Evolutionary conservation across 2,888 invertebrate genomes (phyloP).

Genomic region (Scelioninae gen. 2): DNA sequence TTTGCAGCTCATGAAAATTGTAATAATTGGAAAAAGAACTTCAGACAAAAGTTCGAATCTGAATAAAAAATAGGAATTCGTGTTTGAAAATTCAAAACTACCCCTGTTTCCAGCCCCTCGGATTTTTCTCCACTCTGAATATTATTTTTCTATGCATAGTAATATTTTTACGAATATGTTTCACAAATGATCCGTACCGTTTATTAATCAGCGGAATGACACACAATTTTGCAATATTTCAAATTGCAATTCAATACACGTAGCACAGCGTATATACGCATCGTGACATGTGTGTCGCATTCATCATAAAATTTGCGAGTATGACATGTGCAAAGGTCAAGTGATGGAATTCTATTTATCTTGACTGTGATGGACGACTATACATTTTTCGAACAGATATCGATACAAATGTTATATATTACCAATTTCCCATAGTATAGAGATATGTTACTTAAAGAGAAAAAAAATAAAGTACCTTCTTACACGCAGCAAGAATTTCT

Average conservation of each 20-base stretch:
- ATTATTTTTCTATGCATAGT: too few relatives aligned
- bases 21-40: too few relatives aligned
- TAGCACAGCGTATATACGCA: conserved; percentile 3
- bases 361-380: conserved; percentile 50
- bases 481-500: too few relatives aligned
- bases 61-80: too few relatives aligned
- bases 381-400: conserved; percentile 34
- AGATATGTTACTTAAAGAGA: conserved; percentile 9
- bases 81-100: too few relatives aligned
- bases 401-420: conserved; percentile 34
- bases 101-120: too few relatives aligned
- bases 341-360: conserved; percentile 52
- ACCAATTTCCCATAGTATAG: conserved; percentile 31
- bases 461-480: background rate
- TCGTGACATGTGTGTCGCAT: conserved; percentile 33
- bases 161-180: too few relatives aligned
- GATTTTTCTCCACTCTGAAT: too few relatives aligned
- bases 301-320: conserved; percentile 49
- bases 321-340: conserved; percentile 55
- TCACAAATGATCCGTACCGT: too few relatives aligned
- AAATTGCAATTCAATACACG: conserved; percentile 18
- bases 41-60: too few relatives aligned
- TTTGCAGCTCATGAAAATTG: too few relatives aligned
- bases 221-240: conserved; percentile 32
- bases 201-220: conserved; percentile 10